Evolutionary conservation across 2,888 invertebrate genomes (phyloP), one percentile per base, ranked within the genome.

Genomic region (Conistra vaccinii): DNA sequence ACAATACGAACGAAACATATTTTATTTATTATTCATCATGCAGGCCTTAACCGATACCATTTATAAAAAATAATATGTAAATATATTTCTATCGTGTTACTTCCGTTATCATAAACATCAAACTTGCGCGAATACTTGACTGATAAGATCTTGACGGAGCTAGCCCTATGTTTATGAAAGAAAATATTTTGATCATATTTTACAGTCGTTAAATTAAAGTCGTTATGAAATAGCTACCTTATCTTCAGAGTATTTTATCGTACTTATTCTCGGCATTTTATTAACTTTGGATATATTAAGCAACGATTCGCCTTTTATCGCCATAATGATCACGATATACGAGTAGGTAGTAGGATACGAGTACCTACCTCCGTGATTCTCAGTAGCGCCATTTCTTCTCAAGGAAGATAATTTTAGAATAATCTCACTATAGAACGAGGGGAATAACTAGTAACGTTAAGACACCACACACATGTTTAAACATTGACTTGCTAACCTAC

Each of bases 401-500:
- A 68, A 70, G 12, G n/a, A 75, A 69, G 67, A 76, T 83, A 78
- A 78, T 66, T 78, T 83, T 69, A 83, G 78, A 58, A 68, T 67
- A 73, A 71, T 74, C 35, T 72, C 55, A 51, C 14, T 57, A 23
- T 58, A 45, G 48, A 45, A 42, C 35, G 32, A 45, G 73, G 76
- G 76, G 69, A 85, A 83, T 71, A 66, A 85, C 75, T 66, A 75
- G 35, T 63, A 68, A 68, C 71, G 75, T 73, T 26, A 48, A 53
- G 48, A 69, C 72, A 67, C 26, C 26, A 23, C 58, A 55, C 61
- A 75, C 65, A 76, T 83, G 60, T 58, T 62, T 68, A 67, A 62
- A 55, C 51, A 73, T 81, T 82, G 74, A 78, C 74, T 82, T 83
- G 78, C 79, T 83, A 85, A 85, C 68, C 83, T 75, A 60, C n/a